A percentile compares a stretch with the other conserved stretches of the same genome.
Conservation (phyloP, 2,797 vertebrate genomes). For the Melanotaenia parkinsoni region DNA sequence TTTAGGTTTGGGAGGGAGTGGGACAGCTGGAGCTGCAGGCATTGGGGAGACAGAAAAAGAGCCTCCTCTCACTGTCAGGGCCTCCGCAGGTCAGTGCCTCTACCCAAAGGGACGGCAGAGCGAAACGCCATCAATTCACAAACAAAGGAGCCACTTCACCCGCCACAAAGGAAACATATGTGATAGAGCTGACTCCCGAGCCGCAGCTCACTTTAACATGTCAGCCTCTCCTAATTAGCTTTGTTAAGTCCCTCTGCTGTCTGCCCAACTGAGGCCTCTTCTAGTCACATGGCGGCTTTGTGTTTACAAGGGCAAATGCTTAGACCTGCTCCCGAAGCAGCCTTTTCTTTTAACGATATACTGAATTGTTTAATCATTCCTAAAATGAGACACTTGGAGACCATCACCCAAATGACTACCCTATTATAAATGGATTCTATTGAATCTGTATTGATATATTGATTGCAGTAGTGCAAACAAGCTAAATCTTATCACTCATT, state of each 20-base stretch:
- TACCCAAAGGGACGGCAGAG: conserved; percentile 85
- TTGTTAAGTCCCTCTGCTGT: conserved; percentile 85
- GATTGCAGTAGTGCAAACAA: conserved; percentile 58
- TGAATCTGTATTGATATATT: conserved; percentile 71
- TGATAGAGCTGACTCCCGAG: conserved; percentile 81
- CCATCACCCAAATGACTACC: conserved; percentile 33
- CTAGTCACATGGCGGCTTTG: conserved; percentile 77
- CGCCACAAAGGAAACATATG: conserved; percentile 87
- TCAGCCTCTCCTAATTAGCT: conserved; percentile 86
- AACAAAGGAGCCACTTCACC: conserved; percentile 87
- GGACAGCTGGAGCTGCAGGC: conserved; percentile 80
- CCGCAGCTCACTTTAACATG: conserved; percentile 86
- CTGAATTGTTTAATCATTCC: conserved; percentile 52
- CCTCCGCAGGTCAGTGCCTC: conserved; percentile 86
- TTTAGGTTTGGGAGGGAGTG: conserved; percentile 71
- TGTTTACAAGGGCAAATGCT: conserved; percentile 77
- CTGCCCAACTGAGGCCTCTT: conserved; percentile 80
- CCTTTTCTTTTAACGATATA: conserved; percentile 41
- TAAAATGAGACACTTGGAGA: conserved; percentile 50
- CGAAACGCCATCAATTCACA: conserved; percentile 89
- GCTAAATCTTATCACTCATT: conserved; percentile 40
- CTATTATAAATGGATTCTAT: conserved; percentile 56
- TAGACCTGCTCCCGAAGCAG: conserved; percentile 64
- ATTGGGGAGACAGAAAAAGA: conserved; percentile 77
- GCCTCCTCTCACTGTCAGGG: conserved; percentile 79